A percentile compares a stretch with the other conserved stretches of the same genome.
These are phyloP conservation scores for Sepiola atlantica DNA, from an alignment of 2,888 invertebrate species.

Conservation along the genomic window DNA sequence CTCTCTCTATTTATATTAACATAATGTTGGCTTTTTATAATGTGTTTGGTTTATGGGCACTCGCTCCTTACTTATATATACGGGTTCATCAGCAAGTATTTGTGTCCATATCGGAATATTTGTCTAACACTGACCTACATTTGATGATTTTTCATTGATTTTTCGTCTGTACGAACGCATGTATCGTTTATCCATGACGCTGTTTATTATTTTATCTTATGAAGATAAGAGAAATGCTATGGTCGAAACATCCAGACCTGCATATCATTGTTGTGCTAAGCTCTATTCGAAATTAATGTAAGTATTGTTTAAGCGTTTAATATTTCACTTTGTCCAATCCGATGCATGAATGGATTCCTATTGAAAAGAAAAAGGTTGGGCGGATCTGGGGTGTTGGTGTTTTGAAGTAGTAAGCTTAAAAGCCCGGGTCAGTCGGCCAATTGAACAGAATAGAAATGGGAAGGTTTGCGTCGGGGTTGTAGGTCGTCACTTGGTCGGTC, in stretches of 20 bases:
- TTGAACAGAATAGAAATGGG: not conserved
- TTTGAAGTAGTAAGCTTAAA: not conserved
- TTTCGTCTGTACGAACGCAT: not conserved
- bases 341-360: not conserved
- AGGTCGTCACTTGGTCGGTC: not conserved
- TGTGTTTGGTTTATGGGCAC: no score
- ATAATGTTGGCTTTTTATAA: no score
- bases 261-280: not conserved
- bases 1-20: no score
- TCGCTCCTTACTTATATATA: no score
- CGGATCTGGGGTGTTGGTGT: not conserved
- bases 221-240: not conserved
- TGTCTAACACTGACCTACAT: no score
- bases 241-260: not conserved
- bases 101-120: no score
- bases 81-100: no score
- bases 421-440: conserved; percentile 32
- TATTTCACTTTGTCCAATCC: not conserved
- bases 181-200: not conserved
- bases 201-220: not conserved
- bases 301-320: not conserved
- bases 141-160: no score
- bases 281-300: not conserved
- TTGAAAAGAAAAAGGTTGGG: not conserved
- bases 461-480: not conserved